phyloP scores from a whole-genome alignment of 2,888 invertebrate species.

The Trichogramma evanescens region DNA sequence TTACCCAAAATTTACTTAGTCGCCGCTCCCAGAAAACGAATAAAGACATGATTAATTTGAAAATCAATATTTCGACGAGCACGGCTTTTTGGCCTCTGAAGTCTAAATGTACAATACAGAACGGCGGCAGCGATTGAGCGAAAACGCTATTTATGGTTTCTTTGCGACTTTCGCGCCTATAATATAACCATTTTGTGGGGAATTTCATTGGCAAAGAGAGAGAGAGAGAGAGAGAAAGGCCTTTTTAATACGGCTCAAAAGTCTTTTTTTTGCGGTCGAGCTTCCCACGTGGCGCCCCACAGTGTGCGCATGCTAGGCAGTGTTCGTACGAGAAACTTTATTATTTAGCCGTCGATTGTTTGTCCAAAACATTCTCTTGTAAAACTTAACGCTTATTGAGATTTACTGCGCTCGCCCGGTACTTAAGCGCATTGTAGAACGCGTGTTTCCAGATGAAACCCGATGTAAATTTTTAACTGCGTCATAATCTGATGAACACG shows the following conservation, averaged over 20 bases:
- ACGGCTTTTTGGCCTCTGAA: too few species aligned
- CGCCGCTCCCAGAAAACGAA: too few species aligned
- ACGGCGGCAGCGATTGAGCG: too few species aligned
- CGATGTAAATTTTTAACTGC: too few species aligned
- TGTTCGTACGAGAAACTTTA: conserved; percentile 40
- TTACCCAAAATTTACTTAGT: too few species aligned
- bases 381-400: conserved; percentile 41
- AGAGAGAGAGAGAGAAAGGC: conserved; percentile 1
- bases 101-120: too few species aligned
- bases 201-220: neutral
- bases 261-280: neutral
- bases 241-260: too few species aligned
- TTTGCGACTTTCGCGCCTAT: neutral
- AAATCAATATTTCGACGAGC: too few species aligned
- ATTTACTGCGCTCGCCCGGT: conserved; percentile 37
- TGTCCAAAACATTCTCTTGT: conserved; percentile 45
- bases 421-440: neutral
- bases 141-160: too few species aligned
- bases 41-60: too few species aligned
- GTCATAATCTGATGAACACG: too few species aligned
- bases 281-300: conserved; percentile 43
- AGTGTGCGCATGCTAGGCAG: conserved; percentile 33
- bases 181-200: neutral
- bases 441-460: too few species aligned
- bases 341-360: conserved; percentile 45